Base-by-base conservation (phyloP, 1,140 invertebrate genomes). In the Drosophila neocordata region DNA sequence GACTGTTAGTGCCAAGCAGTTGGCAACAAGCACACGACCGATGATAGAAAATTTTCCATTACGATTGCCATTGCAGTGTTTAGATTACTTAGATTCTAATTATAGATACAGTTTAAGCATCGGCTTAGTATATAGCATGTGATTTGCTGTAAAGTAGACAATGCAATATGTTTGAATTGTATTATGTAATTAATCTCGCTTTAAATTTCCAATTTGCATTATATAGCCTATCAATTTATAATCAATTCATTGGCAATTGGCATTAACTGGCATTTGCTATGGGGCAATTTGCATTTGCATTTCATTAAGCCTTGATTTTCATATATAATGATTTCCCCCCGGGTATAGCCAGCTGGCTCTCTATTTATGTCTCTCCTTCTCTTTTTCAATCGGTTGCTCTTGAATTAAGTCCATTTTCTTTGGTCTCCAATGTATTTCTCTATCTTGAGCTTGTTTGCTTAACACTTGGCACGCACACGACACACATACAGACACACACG, bases 401-500 rank as follows among this genome's bases (percentile, higher is more conserved):
- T 12, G 55, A 58, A 64, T 69, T 53, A 44, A 76, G 52, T 69
- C 65, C 57, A 59, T 76, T 76, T 72, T 44, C 59, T 61, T 69
- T 64, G 51, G 65, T 59, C 73, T 69, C 53, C 58, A 76, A 76
- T 64, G 72, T 48, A 69, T 69, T 76, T 35, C 20, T 62, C 37
- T 48, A 20, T 20, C 38, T 76, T 76, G 35, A 76, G 48, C 56
- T 65, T 77, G 73, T 87, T 78, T 82, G 70, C 67, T 55, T 38
- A 72, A 69, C 82, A 82, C 81, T 87, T 78, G 74, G 61, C 78
- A 69, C 82, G 69, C 53, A 56, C 53, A 34, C 53, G 7, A 5
- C 13, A 18, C 13, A 18, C 81, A 69, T 48, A 64, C 34, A 65
- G n/a, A n/a, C 60, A 62, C 51, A 31, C 24, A 6, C 48, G 52